Evolutionary conservation across 2,113 vertebrate species (phyloP).

Genomic region (Atherinomorus stipes): DNA sequence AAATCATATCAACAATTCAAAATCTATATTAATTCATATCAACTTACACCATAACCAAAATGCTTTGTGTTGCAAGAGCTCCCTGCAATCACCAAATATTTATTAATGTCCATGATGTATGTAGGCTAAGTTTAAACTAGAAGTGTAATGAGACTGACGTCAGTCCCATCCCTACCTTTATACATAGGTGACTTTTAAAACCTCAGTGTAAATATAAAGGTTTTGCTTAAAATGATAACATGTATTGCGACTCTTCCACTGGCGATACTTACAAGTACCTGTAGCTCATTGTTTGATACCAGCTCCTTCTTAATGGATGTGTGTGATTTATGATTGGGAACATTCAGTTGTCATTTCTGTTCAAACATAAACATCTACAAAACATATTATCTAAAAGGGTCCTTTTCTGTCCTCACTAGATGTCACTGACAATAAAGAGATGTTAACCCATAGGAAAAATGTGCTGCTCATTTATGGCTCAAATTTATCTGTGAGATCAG

Average conservation of each 20-base stretch:
- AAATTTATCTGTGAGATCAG: no score
- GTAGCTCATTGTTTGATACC: slow-evolving; percentile 7
- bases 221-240: not conserved
- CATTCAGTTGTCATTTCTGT: slow-evolving; percentile 41
- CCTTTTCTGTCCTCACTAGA: not conserved
- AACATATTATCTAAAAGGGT: slow-evolving; percentile 12
- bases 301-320: slow-evolving; percentile 16
- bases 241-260: not conserved
- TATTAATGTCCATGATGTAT: no score
- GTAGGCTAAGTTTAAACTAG: no score
- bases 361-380: not conserved
- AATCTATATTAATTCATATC: not conserved
- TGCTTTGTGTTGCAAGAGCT: not conserved
- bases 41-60: not conserved
- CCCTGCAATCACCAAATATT: no score
- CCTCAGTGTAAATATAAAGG: no score
- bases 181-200: no score
- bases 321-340: slow-evolving; percentile 48
- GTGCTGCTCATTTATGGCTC: no score
- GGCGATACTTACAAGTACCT: no score
- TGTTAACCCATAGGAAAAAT: no score
- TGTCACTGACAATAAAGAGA: no score
- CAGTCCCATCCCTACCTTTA: no score
- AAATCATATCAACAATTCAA: not conserved
- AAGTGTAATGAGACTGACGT: no score